Percentiles rank a stretch among this genome's conserved stretches.
These are phyloP conservation scores for Loxodonta africana DNA, from an alignment of 2,113 vertebrate genomes.

Conservation along the genomic window DNA sequence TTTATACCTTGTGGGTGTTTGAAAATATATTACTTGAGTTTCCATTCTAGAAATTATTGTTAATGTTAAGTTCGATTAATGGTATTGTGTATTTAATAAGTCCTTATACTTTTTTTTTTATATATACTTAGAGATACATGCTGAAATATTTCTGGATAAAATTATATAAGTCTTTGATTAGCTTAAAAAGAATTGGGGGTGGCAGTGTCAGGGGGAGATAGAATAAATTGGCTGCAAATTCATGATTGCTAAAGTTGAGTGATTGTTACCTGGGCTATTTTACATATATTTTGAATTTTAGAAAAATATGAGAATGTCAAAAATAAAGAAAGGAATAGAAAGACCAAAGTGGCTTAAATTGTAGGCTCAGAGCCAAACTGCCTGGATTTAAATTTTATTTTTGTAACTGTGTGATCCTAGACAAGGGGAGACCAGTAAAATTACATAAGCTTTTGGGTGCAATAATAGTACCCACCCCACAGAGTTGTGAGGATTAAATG, in stretches of 20 bases:
- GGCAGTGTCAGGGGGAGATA: not conserved
- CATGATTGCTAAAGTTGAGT: not conserved
- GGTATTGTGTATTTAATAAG: not conserved
- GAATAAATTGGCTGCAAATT: not conserved
- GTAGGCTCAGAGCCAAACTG: not conserved
- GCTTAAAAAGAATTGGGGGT: not conserved
- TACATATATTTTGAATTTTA: not conserved
- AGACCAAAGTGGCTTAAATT: not conserved
- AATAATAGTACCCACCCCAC: not conserved
- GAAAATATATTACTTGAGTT: not conserved
- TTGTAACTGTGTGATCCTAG: not conserved
- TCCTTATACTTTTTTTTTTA: not conserved
- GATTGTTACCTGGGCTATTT: not conserved
- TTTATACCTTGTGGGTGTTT: not conserved
- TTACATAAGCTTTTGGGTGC: not conserved
- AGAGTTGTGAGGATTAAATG: not conserved
- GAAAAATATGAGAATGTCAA: not conserved
- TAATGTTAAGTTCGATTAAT: not conserved
- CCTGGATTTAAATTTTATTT: not conserved
- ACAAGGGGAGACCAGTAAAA: not conserved
- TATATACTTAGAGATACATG: not conserved
- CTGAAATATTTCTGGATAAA: not conserved
- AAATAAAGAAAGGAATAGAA: not conserved
- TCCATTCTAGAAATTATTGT: not conserved
- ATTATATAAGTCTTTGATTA: not conserved